Evolutionary conservation across 37 sponge, comb jelly and placozoan genomes (phyloP).

Genomic region (Diacarnus erythraeanus): DNA sequence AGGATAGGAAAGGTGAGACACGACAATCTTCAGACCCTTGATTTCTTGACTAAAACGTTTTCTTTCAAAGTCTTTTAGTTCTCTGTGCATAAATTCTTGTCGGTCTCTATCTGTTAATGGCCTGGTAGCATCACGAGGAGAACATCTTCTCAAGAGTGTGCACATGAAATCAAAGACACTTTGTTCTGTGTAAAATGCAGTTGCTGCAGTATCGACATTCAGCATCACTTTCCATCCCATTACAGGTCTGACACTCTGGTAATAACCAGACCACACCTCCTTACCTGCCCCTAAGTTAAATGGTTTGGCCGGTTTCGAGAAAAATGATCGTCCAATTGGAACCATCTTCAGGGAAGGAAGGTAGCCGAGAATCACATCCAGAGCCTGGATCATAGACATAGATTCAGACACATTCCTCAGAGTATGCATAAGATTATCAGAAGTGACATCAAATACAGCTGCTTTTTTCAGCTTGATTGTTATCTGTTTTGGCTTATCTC

Average conservation of each 20-base stretch:
- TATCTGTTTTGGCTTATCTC: neutral
- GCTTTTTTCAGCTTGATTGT: slow-evolving; percentile 13
- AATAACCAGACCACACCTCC: slow-evolving; percentile 72
- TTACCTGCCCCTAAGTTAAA: slow-evolving; percentile 51
- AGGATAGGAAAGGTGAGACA: slow-evolving; percentile 49
- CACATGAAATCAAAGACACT: slow-evolving; percentile 73
- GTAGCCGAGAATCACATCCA: slow-evolving; percentile 52
- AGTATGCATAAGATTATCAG: neutral
- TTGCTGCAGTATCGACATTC: slow-evolving; percentile 64
- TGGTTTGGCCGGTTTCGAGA: neutral
- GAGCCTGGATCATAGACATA: slow-evolving; percentile 39
- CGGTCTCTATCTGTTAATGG: neutral
- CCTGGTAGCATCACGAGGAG: slow-evolving; percentile 5
- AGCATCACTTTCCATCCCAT: slow-evolving; percentile 56
- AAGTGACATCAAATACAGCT: neutral
- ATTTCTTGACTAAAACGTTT: slow-evolving; percentile 48
- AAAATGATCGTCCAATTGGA: slow-evolving; percentile 61
- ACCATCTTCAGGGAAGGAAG: slow-evolving; percentile 31
- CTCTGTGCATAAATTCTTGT: neutral
- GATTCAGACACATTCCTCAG: neutral
- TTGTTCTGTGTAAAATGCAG: slow-evolving; percentile 87
- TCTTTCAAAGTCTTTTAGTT: slow-evolving; percentile 34
- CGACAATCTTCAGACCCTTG: slow-evolving; percentile 65
- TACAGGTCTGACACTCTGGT: slow-evolving; percentile 51
- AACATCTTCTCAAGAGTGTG: slow-evolving; percentile 22